These are phyloP conservation scores for Pipistrellus nathusii DNA, from an alignment of 2,797 vertebrate species.

Conservation along the genomic window DNA sequence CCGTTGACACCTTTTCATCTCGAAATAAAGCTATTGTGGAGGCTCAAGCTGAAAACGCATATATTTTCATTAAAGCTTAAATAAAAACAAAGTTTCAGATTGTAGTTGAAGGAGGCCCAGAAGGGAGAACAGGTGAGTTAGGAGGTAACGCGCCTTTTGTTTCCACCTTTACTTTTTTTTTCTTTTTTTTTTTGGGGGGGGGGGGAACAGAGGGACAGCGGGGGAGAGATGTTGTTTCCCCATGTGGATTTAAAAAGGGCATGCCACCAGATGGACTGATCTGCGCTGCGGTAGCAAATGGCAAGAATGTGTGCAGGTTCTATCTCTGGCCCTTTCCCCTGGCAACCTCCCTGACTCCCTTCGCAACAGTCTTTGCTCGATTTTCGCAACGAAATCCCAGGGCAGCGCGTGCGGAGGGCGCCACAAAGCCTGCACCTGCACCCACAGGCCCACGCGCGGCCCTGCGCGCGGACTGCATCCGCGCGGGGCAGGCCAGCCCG, in stretches of 20 bases:
- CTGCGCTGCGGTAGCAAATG: background rate
- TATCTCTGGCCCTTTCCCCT: background rate
- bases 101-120: background rate
- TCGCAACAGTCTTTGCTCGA: background rate
- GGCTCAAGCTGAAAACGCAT: background rate
- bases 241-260: constrained; percentile 58
- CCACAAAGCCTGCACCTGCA: background rate
- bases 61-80: constrained; percentile 31
- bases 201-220: accelerated
- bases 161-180: background rate
- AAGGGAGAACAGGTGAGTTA: background rate
- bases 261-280: background rate
- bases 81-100: constrained; percentile 73
- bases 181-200: background rate
- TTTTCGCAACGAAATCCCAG: constrained; percentile 62
- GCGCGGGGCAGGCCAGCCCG: constrained; percentile 53
- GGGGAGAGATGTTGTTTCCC: constrained; percentile 23
- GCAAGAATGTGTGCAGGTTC: background rate
- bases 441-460: background rate
- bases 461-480: background rate
- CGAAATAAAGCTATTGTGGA: background rate
- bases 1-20: constrained; percentile 30
- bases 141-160: background rate
- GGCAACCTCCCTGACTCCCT: background rate
- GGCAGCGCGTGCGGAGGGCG: background rate